Evolutionary conservation across 2,888 invertebrate genomes (phyloP), one percentile per base, ranked within the genome.

Genomic region (Drosophila rellima): DNA sequence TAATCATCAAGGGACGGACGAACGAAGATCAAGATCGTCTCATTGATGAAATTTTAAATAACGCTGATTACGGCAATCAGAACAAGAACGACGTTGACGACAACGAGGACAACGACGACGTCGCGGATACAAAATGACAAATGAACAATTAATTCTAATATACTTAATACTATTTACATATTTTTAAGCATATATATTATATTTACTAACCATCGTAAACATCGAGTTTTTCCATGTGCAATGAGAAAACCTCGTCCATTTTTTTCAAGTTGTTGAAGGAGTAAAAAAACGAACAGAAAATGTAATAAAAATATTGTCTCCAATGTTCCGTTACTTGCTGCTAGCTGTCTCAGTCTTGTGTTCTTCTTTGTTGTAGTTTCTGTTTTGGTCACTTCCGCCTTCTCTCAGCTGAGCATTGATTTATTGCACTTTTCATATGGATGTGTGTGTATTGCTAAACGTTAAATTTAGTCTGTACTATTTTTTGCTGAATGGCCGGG

Each of bases 231-330:
- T 91, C 92, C 79, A 90, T 90, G 81, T 92, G 91, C 57, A 92
- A 75, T 61, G 92, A 90, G 66, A 92, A 92, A 56, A 92, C 92
- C 70, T 92, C 92, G 76, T 92, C 91, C 91, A 92, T 92, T 71
- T 88, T 87, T 67, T 86, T 42, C 26, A 26, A 26, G 33, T 65
- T 70, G 10, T 26, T 33, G 35, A 35, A 35, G 7, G 8, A 45
- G 17, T 66, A 62, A 72, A 63, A 63, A 64, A 64, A 68, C 35
- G 7, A 52, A 73, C 35, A n/a, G 35, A 61, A 67, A 78, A 75
- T 78, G 72, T 72, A 40, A 35, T 44, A 13, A 55, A 52, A 60
- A 13, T 40, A 13, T 40, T 47, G 8, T 26, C 42, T 60, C 4
- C 62, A 37, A 39, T 39, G 55, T 68, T 31, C 67, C 64, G 62